A percentile compares a stretch with the other conserved stretches of the same genome.
Conservation (phyloP, 2,797 vertebrate genomes). For the Enteromius anoplus region DNA sequence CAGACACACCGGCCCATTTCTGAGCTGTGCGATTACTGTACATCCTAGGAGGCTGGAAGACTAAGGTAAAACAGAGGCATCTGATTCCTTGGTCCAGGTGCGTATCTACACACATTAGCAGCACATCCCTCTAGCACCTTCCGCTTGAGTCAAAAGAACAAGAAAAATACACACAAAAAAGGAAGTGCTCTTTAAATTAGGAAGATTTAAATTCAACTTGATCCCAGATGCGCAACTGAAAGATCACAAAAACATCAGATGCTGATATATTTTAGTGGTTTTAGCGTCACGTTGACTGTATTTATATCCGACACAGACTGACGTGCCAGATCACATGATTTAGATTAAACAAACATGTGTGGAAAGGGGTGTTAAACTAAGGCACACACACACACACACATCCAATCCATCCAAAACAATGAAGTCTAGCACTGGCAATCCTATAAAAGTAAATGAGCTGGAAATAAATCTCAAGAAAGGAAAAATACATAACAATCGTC, state of each 20-base stretch:
- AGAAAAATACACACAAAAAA: slow-evolving; percentile 73
- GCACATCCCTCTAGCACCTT: slow-evolving; percentile 84
- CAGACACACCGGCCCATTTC: slow-evolving; percentile 75
- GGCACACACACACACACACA: slow-evolving; percentile 50
- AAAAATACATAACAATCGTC: neutral
- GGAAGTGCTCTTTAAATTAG: slow-evolving; percentile 30
- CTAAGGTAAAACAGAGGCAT: slow-evolving; percentile 77
- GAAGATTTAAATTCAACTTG: slow-evolving; percentile 28
- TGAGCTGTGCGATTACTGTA: slow-evolving; percentile 74
- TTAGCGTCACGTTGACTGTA: slow-evolving; percentile 28
- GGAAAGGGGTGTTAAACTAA: slow-evolving; percentile 39
- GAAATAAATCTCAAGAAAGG: neutral
- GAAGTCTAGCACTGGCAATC: slow-evolving; percentile 42
- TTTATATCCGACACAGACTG: slow-evolving; percentile 22
- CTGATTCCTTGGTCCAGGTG: slow-evolving; percentile 80
- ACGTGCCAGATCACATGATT: slow-evolving; percentile 48
- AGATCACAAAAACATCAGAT: slow-evolving; percentile 84
- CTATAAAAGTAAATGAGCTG: slow-evolving; percentile 29
- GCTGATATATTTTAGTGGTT: slow-evolving; percentile 64
- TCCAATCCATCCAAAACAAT: slow-evolving; percentile 29
- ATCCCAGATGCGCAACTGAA: slow-evolving; percentile 57
- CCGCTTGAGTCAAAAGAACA: slow-evolving; percentile 72
- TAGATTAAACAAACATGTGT: slow-evolving; percentile 37
- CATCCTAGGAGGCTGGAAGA: slow-evolving; percentile 75
- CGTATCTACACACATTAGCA: slow-evolving; percentile 85